Percentiles rank a stretch among this genome's conserved stretches.
phyloP scores from a whole-genome alignment of 2,888 invertebrate genomes.

The Zaprionus bogoriensis region DNA sequence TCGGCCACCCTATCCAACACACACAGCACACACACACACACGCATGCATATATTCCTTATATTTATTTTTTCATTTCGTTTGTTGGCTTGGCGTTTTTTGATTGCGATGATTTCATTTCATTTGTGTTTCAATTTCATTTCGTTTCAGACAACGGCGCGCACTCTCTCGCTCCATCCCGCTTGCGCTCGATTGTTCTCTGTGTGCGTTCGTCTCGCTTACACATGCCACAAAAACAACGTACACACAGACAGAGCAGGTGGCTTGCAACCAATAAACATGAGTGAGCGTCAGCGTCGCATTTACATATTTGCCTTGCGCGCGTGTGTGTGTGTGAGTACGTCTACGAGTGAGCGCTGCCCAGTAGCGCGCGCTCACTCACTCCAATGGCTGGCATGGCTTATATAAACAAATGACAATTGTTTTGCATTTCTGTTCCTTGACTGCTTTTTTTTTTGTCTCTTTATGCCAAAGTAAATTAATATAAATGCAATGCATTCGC shows the following conservation, averaged over 20 bases:
- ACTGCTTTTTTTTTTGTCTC: conserved; percentile 30
- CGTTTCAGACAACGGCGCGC: conserved; percentile 57
- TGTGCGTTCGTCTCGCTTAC: conserved; percentile 40
- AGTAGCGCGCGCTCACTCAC: conserved; percentile 58
- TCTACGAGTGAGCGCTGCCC: conserved; percentile 52
- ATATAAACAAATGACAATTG: conserved; percentile 81
- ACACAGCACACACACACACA: background rate
- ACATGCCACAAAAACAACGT: conserved; percentile 35
- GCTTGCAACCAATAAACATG: conserved; percentile 81
- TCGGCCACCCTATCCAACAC: conserved; percentile 27
- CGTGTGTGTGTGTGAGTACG: conserved; percentile 20
- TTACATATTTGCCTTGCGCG: conserved; percentile 65
- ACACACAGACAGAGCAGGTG: conserved; percentile 72
- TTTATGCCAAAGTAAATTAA: conserved; percentile 69
- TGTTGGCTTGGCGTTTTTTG: conserved; percentile 64
- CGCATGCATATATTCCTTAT: conserved; percentile 62
- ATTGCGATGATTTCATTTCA: conserved; percentile 67
- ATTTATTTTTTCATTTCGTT: conserved; percentile 78
- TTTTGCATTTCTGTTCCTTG: conserved; percentile 72
- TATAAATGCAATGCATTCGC: conserved; percentile 72
- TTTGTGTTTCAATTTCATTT: conserved; percentile 78
- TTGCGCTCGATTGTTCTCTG: background rate
- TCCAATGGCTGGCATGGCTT: conserved; percentile 57
- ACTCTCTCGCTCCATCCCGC: conserved; percentile 16
- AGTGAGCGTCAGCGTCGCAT: conserved; percentile 63